Evolutionary conservation across 2,888 invertebrate species (phyloP), one percentile per base, ranked within the genome.

Genomic region (Thalpophila matura): DNA sequence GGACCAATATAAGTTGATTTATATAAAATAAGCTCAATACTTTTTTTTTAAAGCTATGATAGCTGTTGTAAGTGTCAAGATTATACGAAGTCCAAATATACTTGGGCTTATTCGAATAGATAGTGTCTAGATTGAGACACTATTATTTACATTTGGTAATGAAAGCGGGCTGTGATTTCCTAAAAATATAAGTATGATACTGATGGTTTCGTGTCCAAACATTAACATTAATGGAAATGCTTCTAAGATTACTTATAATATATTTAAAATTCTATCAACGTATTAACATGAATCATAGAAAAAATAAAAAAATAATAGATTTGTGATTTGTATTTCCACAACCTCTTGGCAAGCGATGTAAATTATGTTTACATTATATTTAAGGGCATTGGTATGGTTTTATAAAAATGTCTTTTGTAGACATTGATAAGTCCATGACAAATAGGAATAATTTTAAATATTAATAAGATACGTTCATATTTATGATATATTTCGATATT

Each of bases 141-240:
- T 16, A 29, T 18, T 42, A 18, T n/a, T 26, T 26, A 18, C 9
- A 40, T 20, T 54, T 57, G n/a, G n/a, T 58, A 31, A 54, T 55
- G 16, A n/a, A 60, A 55, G 29, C 33, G 54, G 61, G 78, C 78
- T 75, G 75, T 75, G 78, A 75, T 74, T 64, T 31, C 53, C 43
- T 59, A 37, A 61, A 64, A 38, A 24, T 37, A 43, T n/a, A n/a
- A 46, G 1, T 27, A 35, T 20, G 24, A 47, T 18, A 45, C 47
- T 27, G 22, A 33, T 46, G 4, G 26, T 27, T 38, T 22, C n/a
- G 31, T 47, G 16, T 20, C 46, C n/a, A 4, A 58, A 51, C 12
- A 46, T n/a, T n/a, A n/a, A n/a, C n/a, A n/a, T n/a, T n/a, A n/a
- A n/a, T n/a, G n/a, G n/a, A n/a, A n/a, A n/a, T n/a, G n/a, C n/a